Evolutionary conservation across 2,888 invertebrate species (phyloP).

Genomic region (Aspidapion aeneum): DNA sequence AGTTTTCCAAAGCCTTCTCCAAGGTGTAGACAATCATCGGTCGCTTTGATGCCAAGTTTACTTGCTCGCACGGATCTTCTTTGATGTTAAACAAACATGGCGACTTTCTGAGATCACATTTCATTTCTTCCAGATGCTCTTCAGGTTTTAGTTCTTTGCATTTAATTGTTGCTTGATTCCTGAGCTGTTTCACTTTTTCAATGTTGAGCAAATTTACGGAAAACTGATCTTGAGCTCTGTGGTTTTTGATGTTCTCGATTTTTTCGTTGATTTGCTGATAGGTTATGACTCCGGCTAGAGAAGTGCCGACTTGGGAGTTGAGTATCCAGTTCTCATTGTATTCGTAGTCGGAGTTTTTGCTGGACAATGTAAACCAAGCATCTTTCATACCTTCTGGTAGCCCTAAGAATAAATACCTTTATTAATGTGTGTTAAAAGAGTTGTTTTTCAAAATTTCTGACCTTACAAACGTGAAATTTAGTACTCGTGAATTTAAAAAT

Average conservation of each 20-base stretch:
- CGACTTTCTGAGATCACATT: constrained; percentile 41
- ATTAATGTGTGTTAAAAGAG: no score
- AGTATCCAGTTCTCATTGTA: constrained; percentile 49
- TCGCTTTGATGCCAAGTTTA: constrained; percentile 47
- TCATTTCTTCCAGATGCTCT: constrained; percentile 32
- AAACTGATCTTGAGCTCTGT: constrained; percentile 24
- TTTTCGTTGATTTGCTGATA: constrained; percentile 49
- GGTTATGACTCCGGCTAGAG: constrained; percentile 47
- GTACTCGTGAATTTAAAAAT: no score
- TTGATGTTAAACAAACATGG: constrained; percentile 53
- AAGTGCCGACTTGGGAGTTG: constrained; percentile 47
- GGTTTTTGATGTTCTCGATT: constrained; percentile 26
- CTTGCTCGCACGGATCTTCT: constrained; percentile 53
- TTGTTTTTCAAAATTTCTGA: no score
- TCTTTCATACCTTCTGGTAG: constrained; percentile 37
- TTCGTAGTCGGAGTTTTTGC: constrained; percentile 39
- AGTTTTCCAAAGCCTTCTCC: constrained; percentile 46
- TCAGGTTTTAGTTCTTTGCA: constrained; percentile 34
- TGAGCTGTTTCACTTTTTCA: constrained; percentile 31
- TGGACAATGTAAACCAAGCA: constrained; percentile 49
- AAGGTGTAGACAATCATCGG: constrained; percentile 47
- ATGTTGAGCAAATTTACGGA: constrained; percentile 32
- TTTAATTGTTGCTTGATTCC: constrained; percentile 38
- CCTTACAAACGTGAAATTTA: no score
- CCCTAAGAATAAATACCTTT: not conserved